A percentile compares a stretch with the other conserved stretches of the same genome.
These are phyloP conservation scores for Cataglyphis cursor DNA, from an alignment of 2,888 invertebrate genomes.

Conservation along the genomic window DNA sequence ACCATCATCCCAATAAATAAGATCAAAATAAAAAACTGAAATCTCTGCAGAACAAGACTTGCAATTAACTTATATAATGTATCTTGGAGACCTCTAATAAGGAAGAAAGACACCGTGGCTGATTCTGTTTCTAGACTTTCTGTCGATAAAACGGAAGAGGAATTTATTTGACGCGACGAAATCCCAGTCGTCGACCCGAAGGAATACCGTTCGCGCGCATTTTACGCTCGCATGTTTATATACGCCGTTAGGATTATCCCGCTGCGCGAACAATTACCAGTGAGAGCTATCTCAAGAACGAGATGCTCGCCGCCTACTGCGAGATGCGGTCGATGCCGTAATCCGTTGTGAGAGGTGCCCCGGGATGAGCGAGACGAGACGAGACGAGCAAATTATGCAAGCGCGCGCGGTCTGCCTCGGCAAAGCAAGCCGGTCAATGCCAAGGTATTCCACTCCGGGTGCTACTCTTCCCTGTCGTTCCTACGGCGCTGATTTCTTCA, in stretches of 20 bases:
- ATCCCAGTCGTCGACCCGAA: not conserved
- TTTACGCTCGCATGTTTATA: slow-evolving; percentile 8
- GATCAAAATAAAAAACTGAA: not conserved
- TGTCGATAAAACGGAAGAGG: slow-evolving; percentile 25
- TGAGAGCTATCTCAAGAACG: slow-evolving; percentile 29
- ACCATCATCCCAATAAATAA: slow-evolving; percentile 10
- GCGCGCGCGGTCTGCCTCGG: slow-evolving; percentile 81
- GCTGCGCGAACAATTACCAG: slow-evolving; percentile 23
- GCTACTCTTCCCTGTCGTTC: slow-evolving; percentile 69
- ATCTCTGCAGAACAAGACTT: not conserved
- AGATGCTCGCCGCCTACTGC: slow-evolving; percentile 23
- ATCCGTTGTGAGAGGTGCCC: slow-evolving; percentile 65
- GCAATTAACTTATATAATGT: slow-evolving; percentile 20
- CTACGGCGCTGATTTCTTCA: slow-evolving; percentile 53
- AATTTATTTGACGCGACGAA: not conserved
- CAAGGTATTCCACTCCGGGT: slow-evolving; percentile 82
- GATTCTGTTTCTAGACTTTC: slow-evolving; percentile 24
- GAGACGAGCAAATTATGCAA: slow-evolving; percentile 85
- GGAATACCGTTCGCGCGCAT: slow-evolving; percentile 7
- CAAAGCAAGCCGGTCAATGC: slow-evolving; percentile 86
- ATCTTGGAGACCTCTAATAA: slow-evolving; percentile 3
- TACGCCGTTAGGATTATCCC: slow-evolving; percentile 28
- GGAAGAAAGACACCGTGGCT: not conserved
- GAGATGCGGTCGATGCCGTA: slow-evolving; percentile 69
- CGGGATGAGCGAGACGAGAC: slow-evolving; percentile 86